phyloP scores from a whole-genome alignment of 2,113 vertebrate species.

The Marmota flaviventris region DNA sequence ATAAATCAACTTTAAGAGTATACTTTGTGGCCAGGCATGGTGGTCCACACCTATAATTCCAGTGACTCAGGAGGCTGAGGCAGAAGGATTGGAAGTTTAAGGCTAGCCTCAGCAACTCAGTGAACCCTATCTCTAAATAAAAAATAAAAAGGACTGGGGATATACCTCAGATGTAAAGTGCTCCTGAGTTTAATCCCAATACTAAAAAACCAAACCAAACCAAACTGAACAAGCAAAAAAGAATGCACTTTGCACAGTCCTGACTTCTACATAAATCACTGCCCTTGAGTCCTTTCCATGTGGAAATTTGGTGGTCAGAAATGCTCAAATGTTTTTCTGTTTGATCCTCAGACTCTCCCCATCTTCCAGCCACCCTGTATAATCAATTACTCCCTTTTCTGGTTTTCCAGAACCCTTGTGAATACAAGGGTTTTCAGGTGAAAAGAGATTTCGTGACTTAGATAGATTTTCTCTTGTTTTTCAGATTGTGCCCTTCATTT shows the following conservation, averaged over 20 bases:
- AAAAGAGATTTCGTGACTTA: no score
- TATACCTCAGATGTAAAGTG: no score
- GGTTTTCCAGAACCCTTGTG: not conserved
- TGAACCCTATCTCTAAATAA: no score
- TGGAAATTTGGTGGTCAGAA: conserved; percentile 16
- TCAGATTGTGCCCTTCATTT: conserved; percentile 54
- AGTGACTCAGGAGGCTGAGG: no score
- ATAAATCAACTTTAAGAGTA: not conserved
- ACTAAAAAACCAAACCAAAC: no score
- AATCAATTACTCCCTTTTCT: not conserved
- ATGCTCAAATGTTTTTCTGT: not conserved
- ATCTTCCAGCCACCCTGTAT: not conserved
- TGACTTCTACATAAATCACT: not conserved
- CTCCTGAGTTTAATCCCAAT: no score
- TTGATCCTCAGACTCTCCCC: not conserved
- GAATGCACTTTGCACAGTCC: not conserved
- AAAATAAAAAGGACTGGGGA: no score
- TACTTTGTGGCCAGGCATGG: not conserved
- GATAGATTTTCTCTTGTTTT: conserved; percentile 47
- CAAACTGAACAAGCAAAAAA: not conserved
- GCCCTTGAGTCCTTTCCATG: not conserved
- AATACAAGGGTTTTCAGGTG: no score
- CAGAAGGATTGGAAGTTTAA: no score
- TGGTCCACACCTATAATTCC: no score
- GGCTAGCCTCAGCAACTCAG: no score